These are phyloP conservation scores for Caloenas nicobarica DNA, from an alignment of 2,113 vertebrate species.

Conservation along the genomic window DNA sequence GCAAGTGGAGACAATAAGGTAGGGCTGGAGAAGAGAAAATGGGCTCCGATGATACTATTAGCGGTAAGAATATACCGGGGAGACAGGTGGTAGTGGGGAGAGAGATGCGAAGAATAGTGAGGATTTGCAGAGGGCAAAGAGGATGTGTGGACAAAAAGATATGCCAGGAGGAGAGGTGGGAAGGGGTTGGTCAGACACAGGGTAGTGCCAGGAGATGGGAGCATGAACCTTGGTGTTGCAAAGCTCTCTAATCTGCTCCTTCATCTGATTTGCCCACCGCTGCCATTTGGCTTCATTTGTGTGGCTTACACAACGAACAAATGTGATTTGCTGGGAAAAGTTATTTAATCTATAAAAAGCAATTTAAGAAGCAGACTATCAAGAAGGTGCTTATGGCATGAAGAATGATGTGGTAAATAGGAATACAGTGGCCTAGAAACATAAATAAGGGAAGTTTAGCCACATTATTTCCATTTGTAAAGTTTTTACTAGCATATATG, in stretches of 20 bases:
- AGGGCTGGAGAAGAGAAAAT: not conserved
- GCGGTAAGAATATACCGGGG: not conserved
- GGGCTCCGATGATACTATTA: not conserved
- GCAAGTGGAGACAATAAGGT: not conserved
- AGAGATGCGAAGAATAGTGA: not conserved
- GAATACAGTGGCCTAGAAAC: slow-evolving; percentile 4
- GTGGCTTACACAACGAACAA: not conserved
- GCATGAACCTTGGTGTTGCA: not conserved
- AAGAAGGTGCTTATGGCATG: not conserved
- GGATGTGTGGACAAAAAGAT: accelerated
- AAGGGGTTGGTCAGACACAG: not conserved
- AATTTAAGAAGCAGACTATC: not conserved
- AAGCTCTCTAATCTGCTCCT: not conserved
- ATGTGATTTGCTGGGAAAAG: not conserved
- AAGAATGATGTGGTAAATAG: not conserved
- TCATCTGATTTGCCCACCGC: not conserved
- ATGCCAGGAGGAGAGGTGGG: not conserved
- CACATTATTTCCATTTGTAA: slow-evolving; percentile 28
- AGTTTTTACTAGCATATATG: slow-evolving; percentile 3
- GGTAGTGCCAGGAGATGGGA: not conserved
- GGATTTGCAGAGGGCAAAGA: not conserved
- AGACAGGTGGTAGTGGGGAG: not conserved
- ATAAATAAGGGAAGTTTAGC: slow-evolving; percentile 6
- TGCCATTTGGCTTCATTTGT: not conserved
- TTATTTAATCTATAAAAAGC: slow-evolving; percentile 20